phyloP scores from a whole-genome alignment of 2,797 vertebrate genomes.

The Rhincodon typus region DNA sequence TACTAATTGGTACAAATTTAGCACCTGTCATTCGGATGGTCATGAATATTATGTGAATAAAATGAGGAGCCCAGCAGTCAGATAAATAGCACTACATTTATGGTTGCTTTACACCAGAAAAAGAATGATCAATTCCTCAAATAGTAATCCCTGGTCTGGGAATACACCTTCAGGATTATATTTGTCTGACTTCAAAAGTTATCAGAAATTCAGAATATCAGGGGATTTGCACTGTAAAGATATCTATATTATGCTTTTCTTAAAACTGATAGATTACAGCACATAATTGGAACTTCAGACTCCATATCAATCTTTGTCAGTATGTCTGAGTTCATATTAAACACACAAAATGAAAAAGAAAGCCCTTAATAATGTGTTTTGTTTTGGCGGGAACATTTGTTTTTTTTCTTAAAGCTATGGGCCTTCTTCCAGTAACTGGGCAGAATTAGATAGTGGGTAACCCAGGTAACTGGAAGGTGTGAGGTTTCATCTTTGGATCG shows the following conservation, averaged over 20 bases:
- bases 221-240: conserved; percentile 7
- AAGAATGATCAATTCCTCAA: background rate
- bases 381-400: too few relatives aligned
- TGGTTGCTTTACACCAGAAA: background rate
- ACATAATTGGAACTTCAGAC: conserved; percentile 29
- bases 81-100: background rate
- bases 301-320: conserved; percentile 27
- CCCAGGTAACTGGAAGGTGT: too few relatives aligned
- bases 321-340: background rate
- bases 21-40: conserved; percentile 17
- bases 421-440: background rate
- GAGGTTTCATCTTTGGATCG: background rate
- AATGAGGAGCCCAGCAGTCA: conserved; percentile 6
- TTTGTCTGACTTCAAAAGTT: background rate
- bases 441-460: background rate
- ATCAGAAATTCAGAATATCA: background rate
- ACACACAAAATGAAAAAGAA: conserved; percentile 11
- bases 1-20: conserved; percentile 38
- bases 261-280: conserved; percentile 18
- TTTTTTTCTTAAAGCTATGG: background rate
- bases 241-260: background rate
- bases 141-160: background rate
- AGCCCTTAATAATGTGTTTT: background rate
- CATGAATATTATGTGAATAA: conserved; percentile 22
- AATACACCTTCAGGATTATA: background rate